Evolutionary conservation across 2,888 invertebrate species (phyloP).

Genomic region (Trissolcus brochymenae): DNA sequence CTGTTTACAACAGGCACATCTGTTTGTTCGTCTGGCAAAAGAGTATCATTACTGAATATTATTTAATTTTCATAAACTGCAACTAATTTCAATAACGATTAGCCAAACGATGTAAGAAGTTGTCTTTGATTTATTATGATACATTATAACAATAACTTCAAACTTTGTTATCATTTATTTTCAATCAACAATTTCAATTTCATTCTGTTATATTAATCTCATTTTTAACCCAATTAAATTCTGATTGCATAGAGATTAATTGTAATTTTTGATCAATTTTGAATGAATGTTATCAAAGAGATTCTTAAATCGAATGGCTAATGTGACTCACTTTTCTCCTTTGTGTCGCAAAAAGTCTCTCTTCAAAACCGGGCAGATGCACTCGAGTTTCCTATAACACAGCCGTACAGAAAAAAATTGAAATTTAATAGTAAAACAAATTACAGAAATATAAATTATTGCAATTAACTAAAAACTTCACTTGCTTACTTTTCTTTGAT

Average conservation of each 20-base stretch:
- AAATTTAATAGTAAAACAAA: neutral
- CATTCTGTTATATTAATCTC: neutral
- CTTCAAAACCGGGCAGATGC: conserved; percentile 56
- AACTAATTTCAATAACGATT: conserved; percentile 27
- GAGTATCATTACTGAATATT: conserved; percentile 64
- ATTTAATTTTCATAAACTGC: conserved; percentile 60
- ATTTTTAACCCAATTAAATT: no score
- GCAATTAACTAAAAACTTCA: neutral
- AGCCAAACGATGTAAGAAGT: conserved; percentile 55
- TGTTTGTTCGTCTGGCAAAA: conserved; percentile 61
- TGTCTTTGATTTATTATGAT: conserved; percentile 15
- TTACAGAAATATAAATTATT: neutral
- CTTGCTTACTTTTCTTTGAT: conserved; percentile 65
- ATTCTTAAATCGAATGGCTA: conserved; percentile 43
- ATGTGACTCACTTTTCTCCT: conserved; percentile 63
- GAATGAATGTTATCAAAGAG: conserved; percentile 23
- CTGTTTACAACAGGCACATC: conserved; percentile 63
- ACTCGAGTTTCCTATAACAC: conserved; percentile 42
- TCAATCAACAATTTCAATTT: neutral
- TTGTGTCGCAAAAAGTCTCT: conserved; percentile 55
- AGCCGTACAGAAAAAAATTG: neutral
- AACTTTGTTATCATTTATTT: no score
- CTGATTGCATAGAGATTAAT: neutral
- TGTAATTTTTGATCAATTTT: conserved; percentile 13
- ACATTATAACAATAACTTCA: no score